Conservation (phyloP, 2,113 vertebrate genomes). For the Cinclus mexicanus region DNA sequence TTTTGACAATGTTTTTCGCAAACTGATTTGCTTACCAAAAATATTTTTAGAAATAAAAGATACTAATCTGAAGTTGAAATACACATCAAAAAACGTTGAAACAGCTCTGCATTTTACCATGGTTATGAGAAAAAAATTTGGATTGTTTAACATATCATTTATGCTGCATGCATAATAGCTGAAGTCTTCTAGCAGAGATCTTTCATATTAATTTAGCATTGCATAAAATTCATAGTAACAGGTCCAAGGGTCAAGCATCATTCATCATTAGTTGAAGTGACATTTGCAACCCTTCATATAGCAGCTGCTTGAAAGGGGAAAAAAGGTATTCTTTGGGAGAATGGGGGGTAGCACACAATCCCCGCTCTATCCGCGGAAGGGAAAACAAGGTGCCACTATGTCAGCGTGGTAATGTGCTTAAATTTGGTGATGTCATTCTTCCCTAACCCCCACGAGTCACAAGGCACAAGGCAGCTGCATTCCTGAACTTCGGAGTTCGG, state of each 20-base stretch:
- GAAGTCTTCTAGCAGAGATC: constrained; percentile 72
- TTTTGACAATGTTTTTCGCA: constrained; percentile 76
- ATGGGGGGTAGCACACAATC: constrained; percentile 84
- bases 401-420: constrained; percentile 89
- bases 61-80: constrained; percentile 76
- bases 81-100: constrained; percentile 84
- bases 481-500: constrained; percentile 85
- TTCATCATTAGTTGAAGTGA: constrained; percentile 97
- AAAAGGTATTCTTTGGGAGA: constrained; percentile 87
- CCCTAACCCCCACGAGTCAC: constrained; percentile 86
- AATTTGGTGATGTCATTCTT: constrained; percentile 91
- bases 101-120: constrained; percentile 74
- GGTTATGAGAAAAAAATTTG: constrained; percentile 67
- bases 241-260: constrained; percentile 91
- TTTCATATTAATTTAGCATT: constrained; percentile 85
- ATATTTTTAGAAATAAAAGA: constrained; percentile 77
- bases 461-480: constrained; percentile 91
- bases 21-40: constrained; percentile 77
- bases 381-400: constrained; percentile 98
- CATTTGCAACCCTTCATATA: constrained; percentile 91
- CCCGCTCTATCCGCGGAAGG: constrained; percentile 77
- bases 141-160: constrained; percentile 72
- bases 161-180: constrained; percentile 71
- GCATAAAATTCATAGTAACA: constrained; percentile 83
- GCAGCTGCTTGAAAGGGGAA: constrained; percentile 84